Percentiles rank a stretch among this genome's conserved stretches.
These are phyloP conservation scores for Basileuterus tristriatus DNA, from an alignment of 2,797 vertebrate species.

Conservation along the genomic window DNA sequence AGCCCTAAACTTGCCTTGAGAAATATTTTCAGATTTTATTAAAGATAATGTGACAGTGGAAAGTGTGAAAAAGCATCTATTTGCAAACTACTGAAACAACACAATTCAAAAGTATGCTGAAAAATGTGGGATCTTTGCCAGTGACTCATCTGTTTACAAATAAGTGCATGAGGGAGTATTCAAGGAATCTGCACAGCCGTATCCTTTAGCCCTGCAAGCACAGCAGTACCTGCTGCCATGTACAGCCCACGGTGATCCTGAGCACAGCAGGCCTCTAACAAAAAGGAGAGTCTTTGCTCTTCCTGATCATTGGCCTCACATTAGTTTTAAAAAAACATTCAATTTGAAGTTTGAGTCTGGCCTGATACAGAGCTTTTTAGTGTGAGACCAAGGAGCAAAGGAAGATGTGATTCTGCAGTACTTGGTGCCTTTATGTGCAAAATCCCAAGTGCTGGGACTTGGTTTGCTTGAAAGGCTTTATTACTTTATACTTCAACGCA, in stretches of 20 bases:
- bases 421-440: not conserved
- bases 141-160: not conserved
- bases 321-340: not conserved
- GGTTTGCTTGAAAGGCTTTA: not conserved
- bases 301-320: not conserved
- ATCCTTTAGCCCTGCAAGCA: not conserved
- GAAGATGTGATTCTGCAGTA: not conserved
- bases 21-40: not conserved
- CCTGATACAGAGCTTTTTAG: not conserved
- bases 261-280: not conserved
- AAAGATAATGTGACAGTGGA: not conserved
- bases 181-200: not conserved
- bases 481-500: not conserved
- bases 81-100: not conserved
- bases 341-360: not conserved
- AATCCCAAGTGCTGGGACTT: not conserved
- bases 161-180: not conserved
- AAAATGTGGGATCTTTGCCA: not conserved
- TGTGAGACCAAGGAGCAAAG: not conserved
- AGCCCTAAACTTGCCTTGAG: not conserved
- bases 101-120: not conserved
- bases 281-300: not conserved
- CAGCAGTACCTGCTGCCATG: not conserved
- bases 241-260: fast-evolving
- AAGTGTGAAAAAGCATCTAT: not conserved